These are phyloP conservation scores for Teinopalpus imperialis DNA, from an alignment of 2,888 invertebrate genomes.

Conservation along the genomic window DNA sequence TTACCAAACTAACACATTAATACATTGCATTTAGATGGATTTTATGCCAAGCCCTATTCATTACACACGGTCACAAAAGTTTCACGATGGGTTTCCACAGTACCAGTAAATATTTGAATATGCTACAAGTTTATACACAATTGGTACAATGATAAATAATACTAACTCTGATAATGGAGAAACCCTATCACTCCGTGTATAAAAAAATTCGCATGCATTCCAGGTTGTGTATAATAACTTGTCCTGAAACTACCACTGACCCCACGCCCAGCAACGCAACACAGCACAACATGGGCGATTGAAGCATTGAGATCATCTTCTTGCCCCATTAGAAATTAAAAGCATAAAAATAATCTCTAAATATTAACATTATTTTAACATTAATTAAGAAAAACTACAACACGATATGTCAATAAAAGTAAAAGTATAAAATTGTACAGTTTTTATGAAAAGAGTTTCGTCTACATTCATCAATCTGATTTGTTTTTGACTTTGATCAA, in stretches of 20 bases:
- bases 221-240: constrained; percentile 55
- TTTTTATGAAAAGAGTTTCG: constrained; percentile 2
- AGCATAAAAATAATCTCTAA: constrained; percentile 17
- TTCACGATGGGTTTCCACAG: no score
- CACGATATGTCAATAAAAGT: constrained; percentile 12
- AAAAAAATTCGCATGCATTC: constrained; percentile 67
- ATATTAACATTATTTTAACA: constrained; percentile 26
- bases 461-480: no score
- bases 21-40: no score
- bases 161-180: constrained; percentile 57
- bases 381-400: constrained; percentile 19
- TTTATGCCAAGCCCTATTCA: no score
- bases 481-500: no score
- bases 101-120: no score
- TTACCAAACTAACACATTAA: no score
- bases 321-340: constrained; percentile 47
- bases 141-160: background rate
- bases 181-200: constrained; percentile 64
- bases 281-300: constrained; percentile 57
- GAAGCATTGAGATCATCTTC: constrained; percentile 54
- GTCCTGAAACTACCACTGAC: constrained; percentile 40
- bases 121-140: no score
- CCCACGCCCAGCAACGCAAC: constrained; percentile 55
- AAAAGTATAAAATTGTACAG: background rate
- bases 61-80: no score